Evolutionary conservation across 2,888 invertebrate genomes (phyloP), one percentile per base, ranked within the genome.

Genomic region (Drosophila siamana): DNA sequence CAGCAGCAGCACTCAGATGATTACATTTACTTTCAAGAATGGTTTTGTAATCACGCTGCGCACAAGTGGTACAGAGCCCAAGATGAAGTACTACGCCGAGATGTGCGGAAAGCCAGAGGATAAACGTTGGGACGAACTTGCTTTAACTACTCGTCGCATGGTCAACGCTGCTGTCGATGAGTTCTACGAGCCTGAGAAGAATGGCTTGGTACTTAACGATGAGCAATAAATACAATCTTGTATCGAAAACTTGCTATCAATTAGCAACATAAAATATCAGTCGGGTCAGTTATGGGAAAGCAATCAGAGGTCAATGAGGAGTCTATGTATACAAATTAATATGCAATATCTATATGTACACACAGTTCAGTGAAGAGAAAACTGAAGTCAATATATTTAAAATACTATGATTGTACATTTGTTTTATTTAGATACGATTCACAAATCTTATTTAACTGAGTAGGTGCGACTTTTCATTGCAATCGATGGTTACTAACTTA

Each of bases 21-120:
- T 99, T 44, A 98, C 98, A 7, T 98, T 99, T 92, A 95, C 94
- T 5, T 98, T 99, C 91, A 93, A 94, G 57, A 97, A 97, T 92
- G 98, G 98, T 0, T 94, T 97, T 76, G 95, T 96, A 3, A 94
- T 97, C 1, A 99, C 98, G 0, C 92, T 99, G 33, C 94, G 99
- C 69, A 98, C 98, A 0, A 98, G 98, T 91, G 99, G 99, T 40
- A 99, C 99, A 0, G 99, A 99, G 92, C 99, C 99, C 36, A 99
- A 99, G 92, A 95, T 99, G 82, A 99, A 99, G 93, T 99, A 98
- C 93, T 99, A 99, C 93, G 96, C 97, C 0, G 99, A 98, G 92
- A 93, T 98, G 59, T 95, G 96, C 75, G 95, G 96, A 65, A 91
- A 93, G 40, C 95, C 95, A 13, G 93, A 93, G 24, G 93, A 95